These are phyloP conservation scores for Capitella teleta DNA, from an alignment of 1,140 invertebrate genomes.

Conservation along the genomic window DNA sequence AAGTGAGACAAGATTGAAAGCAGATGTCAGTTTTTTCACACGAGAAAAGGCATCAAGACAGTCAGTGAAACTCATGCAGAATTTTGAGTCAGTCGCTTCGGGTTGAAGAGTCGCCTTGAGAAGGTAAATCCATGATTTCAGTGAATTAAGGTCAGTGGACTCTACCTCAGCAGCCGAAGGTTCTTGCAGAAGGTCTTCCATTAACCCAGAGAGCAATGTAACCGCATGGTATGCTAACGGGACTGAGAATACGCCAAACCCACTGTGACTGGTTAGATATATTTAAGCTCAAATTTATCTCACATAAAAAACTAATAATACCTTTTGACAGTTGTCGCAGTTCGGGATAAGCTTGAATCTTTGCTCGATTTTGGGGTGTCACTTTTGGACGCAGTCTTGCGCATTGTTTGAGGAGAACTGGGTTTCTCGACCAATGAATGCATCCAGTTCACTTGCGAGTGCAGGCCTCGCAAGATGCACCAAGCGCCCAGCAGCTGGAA, in stretches of 20 bases:
- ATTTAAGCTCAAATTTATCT: neutral
- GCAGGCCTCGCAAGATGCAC: slow-evolving; percentile 74
- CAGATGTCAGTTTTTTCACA: neutral
- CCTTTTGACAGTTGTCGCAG: neutral
- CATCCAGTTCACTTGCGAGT: slow-evolving; percentile 30
- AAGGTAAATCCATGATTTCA: neutral
- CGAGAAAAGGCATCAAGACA: neutral
- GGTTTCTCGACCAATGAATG: neutral
- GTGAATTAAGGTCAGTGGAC: neutral
- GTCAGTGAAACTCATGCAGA: neutral
- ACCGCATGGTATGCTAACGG: slow-evolving; percentile 64
- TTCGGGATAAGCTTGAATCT: neutral
- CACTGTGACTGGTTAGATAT: slow-evolving; percentile 50
- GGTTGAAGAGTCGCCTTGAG: neutral
- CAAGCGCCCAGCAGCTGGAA: slow-evolving; percentile 75
- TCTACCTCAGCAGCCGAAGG: slow-evolving; percentile 14
- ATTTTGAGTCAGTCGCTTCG: neutral
- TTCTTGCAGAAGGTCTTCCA: slow-evolving; percentile 54
- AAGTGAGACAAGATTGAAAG: neutral
- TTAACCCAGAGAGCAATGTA: slow-evolving; percentile 52
- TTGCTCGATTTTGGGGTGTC: neutral
- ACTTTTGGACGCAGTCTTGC: neutral
- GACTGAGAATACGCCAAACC: slow-evolving; percentile 69
- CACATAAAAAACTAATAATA: neutral
- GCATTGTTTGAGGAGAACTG: neutral